Base-by-base conservation (phyloP, 37 sponge, comb jelly and placozoan genomes). In the Chondrosia reniformis region DNA sequence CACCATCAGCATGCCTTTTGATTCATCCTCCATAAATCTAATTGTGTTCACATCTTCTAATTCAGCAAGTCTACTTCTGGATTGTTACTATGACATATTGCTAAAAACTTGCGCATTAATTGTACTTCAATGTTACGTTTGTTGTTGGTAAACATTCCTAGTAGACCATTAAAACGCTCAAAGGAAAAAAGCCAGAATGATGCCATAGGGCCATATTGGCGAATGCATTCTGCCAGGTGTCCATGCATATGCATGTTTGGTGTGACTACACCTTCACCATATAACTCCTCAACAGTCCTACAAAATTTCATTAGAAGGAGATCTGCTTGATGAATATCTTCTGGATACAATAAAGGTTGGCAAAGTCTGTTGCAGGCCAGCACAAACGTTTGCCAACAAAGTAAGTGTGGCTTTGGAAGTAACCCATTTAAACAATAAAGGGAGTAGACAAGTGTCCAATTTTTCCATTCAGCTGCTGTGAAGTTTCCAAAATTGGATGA, bases 191-290 rank as follows among this genome's bases (percentile, higher is more conserved):
- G 36, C 72, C 72, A 69, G 12, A 69, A 69, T 3, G 44, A 38
- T 3, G 12, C 4, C 39, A 69, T 40, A 9, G 72, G 72, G 7
- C 41, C 72, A 39, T 69, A 69, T 1, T 2, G 4, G 10, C 17
- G 0, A 7, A 69, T 7, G 42, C 42, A 38, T 4, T 40, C 12
- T 1, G 43, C 44, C 4, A 69, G 72, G 43, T 69, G 72, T 21
- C 67, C 67, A 66, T 66, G 72, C 72, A 69, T 9, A 34, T 69
- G 72, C 72, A 69, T 69, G 22, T 69, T 69, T 1, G 72, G 44
- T 41, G 72, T 69, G 15, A 69, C 12, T 25, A 69, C 42, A 40
- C 44, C 43, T 43, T 1, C 2, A 1, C 43, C 44, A 40, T 40
- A 69, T 1, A 69, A 24, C 2, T 19, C 1, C 42, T 69, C 9